phyloP scores from a whole-genome alignment of 2,797 vertebrate genomes.

The Holocentrus rufus region DNA sequence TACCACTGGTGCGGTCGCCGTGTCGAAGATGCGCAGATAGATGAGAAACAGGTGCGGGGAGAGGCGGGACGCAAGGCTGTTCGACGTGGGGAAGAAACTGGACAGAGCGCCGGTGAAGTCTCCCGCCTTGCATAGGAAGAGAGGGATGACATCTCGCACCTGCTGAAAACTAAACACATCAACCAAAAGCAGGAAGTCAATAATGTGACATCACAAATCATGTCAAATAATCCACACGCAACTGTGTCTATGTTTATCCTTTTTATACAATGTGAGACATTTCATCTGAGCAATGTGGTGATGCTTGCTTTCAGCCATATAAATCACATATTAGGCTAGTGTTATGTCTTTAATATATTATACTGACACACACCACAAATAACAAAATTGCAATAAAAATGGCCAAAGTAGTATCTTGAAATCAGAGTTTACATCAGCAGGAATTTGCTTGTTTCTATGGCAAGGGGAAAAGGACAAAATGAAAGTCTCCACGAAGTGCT shows the following conservation, averaged over 20 bases:
- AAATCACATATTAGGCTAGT: too few species aligned
- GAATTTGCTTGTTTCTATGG: too few species aligned
- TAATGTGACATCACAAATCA: background rate
- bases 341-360: too few species aligned
- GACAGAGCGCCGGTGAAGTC: constrained; percentile 51
- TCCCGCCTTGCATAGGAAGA: constrained; percentile 70
- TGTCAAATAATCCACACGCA: background rate
- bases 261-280: background rate
- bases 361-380: too few species aligned
- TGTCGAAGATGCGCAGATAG: constrained; percentile 75
- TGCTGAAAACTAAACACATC: constrained; percentile 46
- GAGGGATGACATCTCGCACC: constrained; percentile 65
- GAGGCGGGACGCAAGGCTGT: constrained; percentile 58
- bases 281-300: background rate
- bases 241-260: background rate
- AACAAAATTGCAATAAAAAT: too few species aligned
- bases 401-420: too few species aligned
- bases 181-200: background rate
- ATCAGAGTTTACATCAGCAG: too few species aligned
- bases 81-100: constrained; percentile 37
- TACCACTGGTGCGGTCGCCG: constrained; percentile 61
- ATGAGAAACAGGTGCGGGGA: constrained; percentile 62
- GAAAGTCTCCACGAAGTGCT: too few species aligned
- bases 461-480: too few species aligned
- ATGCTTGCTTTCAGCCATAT: too few species aligned